phyloP scores from a whole-genome alignment of 2,113 vertebrate species.

The Pardalotus punctatus region DNA sequence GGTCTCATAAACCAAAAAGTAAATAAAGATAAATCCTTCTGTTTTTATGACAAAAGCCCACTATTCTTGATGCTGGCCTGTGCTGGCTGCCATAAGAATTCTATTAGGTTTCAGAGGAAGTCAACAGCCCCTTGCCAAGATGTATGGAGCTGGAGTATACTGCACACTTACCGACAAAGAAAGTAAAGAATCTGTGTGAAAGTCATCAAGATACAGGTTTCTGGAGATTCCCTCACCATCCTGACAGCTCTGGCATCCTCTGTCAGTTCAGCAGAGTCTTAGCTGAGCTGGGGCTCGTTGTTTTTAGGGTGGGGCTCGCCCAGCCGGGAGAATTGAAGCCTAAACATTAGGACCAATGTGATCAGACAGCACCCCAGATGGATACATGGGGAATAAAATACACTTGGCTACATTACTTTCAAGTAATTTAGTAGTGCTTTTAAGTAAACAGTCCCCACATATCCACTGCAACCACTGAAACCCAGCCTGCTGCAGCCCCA shows the following conservation, averaged over 20 bases:
- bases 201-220: background rate
- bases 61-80: background rate
- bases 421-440: background rate
- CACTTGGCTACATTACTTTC: background rate
- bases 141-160: background rate
- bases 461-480: background rate
- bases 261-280: background rate
- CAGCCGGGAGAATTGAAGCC: conserved; percentile 15
- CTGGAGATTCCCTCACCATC: background rate
- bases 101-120: no score
- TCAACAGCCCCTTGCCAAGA: background rate
- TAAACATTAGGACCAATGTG: background rate
- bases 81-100: background rate
- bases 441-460: background rate
- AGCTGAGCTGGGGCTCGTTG: background rate
- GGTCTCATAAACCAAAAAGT: background rate
- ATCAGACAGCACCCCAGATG: background rate
- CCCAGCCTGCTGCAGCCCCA: background rate
- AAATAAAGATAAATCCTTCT: background rate
- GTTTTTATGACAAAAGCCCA: background rate
- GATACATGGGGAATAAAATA: background rate
- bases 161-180: background rate
- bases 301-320: background rate
- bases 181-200: background rate
- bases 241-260: background rate